phyloP scores from a whole-genome alignment of 2,797 vertebrate genomes.

The Catamblyrhynchus diadema region DNA sequence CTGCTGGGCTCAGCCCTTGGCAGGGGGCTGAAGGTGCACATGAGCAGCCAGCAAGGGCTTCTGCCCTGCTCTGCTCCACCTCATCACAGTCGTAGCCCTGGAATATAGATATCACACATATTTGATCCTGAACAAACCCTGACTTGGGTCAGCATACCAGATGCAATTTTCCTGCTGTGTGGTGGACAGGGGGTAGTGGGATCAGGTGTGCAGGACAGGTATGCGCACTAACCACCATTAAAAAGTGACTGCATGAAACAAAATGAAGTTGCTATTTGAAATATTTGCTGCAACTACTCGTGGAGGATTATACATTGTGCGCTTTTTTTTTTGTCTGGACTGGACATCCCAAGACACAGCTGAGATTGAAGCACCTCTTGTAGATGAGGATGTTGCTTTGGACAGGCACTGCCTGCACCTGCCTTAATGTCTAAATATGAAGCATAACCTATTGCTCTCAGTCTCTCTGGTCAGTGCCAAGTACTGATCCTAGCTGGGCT shows the following conservation, averaged over 20 bases:
- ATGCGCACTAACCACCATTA: neutral
- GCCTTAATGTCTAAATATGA: neutral
- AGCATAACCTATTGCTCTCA: neutral
- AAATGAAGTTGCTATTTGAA: neutral
- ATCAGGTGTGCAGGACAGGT: neutral
- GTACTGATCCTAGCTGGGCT: neutral
- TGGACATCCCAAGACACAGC: neutral
- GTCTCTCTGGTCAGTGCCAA: neutral
- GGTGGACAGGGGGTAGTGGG: neutral
- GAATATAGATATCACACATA: neutral
- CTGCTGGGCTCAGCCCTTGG: neutral
- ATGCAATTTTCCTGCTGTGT: neutral
- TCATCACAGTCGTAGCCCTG: neutral
- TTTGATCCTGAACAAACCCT: neutral
- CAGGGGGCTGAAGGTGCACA: rapidly evolving
- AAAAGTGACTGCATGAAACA: neutral
- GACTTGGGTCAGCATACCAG: rapidly evolving
- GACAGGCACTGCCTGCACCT: neutral
- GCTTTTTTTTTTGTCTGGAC: neutral
- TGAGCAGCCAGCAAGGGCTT: rapidly evolving
- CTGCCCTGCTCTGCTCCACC: neutral
- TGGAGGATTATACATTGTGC: neutral
- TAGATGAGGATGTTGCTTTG: neutral
- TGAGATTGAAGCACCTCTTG: neutral
- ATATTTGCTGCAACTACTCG: neutral